phyloP scores from a whole-genome alignment of 2,113 vertebrate species.

The Pagrus major region DNA sequence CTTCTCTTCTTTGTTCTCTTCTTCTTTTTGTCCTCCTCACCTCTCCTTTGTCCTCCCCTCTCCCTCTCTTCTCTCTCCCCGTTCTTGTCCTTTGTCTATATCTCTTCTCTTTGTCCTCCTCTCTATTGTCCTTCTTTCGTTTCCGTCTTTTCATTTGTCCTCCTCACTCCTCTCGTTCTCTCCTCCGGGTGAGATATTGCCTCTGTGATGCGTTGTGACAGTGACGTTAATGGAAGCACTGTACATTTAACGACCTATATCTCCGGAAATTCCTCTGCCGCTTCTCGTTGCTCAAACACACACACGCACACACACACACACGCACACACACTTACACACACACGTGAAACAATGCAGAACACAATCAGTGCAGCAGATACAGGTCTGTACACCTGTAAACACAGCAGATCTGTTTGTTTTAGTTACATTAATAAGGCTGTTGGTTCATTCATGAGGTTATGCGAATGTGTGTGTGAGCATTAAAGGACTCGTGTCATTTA shows the following conservation, averaged over 20 bases:
- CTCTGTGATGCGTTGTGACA: constrained; percentile 75
- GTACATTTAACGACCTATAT: constrained; percentile 71
- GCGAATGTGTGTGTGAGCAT: not conserved
- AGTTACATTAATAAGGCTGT: not conserved
- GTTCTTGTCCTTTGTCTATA: not conserved
- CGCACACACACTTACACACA: constrained; percentile 20
- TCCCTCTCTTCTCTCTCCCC: not conserved
- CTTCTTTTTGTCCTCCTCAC: not conserved
- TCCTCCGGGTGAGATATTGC: constrained; percentile 72
- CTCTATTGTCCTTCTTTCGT: not conserved
- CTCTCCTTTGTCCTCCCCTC: not conserved
- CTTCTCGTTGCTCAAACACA: constrained; percentile 29
- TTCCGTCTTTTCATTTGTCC: not conserved
- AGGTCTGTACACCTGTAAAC: constrained; percentile 41
- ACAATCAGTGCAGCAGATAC: constrained; percentile 14
- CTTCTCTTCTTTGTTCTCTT: too few relatives aligned
- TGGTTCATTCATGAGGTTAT: not conserved
- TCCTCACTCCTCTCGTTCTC: too few relatives aligned
- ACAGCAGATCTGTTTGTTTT: not conserved
- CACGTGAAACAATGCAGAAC: not conserved
- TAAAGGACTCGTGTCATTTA: constrained; percentile 11
- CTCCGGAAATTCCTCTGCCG: constrained; percentile 53
- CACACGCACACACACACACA: constrained; percentile 28
- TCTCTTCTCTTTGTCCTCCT: not conserved
- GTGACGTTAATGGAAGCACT: constrained; percentile 79